Evolutionary conservation across 2,888 invertebrate genomes (phyloP), one percentile per base, ranked within the genome.

Genomic region (Xylota sylvarum): DNA sequence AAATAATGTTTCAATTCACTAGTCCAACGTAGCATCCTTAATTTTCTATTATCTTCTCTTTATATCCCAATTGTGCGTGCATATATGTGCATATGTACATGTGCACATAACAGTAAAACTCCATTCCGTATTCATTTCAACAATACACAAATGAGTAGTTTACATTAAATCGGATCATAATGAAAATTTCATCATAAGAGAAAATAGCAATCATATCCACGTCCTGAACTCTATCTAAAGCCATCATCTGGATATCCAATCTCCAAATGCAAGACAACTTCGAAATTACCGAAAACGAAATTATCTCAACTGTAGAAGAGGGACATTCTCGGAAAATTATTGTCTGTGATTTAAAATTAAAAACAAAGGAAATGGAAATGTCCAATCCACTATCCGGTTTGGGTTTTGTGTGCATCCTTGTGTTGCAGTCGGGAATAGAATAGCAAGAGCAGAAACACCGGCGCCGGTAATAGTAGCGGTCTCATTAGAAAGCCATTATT

Each of bases 401-500:
- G n/a, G 60, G 52, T 62, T 62, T 70, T 30, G 14, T 78, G 32
- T 69, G 27, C 37, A 79, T 69, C 40, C 35, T 32, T 32, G 55
- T 19, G 23, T 5, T 46, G 46, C 48, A 60, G 23, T 3, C 23
- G 23, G 48, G 23, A 30, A 40, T 14, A 48, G 56, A 35, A 60
- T n/a, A 3, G 23, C 9, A 52, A 9, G 19, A 37, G 17, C 17
- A 17, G 32, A 30, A 23, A 40, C 17, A 43, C 74, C 60, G 43
- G n/a, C 32, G 14, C 52, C 79, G 50, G 73, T 55, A 67, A 69
- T 84, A 69, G 69, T 65, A 65, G 69, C 52, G 79, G 84, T 85
- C 84, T 80, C 84, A 85, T 85, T 80, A 80, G 76, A 80, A 85
- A 76, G 74, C 62, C 80, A 85, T 85, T 85, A 85, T 85, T 85